Percentiles rank a stretch among this genome's conserved stretches.
These are phyloP conservation scores for Desmodus rotundus DNA, from an alignment of 2,113 vertebrate species.

Conservation along the genomic window DNA sequence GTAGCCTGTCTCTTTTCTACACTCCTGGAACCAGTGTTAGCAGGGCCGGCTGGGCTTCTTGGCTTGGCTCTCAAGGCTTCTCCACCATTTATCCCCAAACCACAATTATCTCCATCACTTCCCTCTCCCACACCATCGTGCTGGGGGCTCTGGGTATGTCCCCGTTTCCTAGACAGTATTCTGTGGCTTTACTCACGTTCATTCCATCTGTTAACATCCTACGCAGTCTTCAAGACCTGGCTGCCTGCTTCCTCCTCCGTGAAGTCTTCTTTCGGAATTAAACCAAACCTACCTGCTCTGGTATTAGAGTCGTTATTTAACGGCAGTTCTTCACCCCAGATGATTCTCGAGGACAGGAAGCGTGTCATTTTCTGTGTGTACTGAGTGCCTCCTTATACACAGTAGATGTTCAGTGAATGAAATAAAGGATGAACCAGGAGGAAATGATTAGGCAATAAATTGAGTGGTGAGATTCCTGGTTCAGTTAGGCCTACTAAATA, in stretches of 20 bases:
- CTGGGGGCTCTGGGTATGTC: neutral
- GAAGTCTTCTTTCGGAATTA: neutral
- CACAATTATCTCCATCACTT: neutral
- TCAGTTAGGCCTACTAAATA: slow-evolving; percentile 1
- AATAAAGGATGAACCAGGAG: neutral
- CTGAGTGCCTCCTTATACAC: neutral
- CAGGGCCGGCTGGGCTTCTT: neutral
- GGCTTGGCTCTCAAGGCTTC: neutral
- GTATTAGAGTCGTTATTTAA: neutral
- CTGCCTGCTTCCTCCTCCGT: neutral
- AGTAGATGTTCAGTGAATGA: neutral
- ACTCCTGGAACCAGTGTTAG: neutral
- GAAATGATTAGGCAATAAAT: neutral
- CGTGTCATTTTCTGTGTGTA: neutral
- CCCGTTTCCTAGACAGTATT: neutral
- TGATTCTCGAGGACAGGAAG: neutral
- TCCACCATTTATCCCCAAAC: neutral
- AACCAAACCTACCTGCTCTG: neutral
- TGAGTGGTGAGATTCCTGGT: neutral
- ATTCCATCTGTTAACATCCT: neutral
- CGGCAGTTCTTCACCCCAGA: neutral
- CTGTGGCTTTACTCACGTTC: neutral
- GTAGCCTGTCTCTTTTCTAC: slow-evolving; percentile 10
- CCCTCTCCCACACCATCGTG: neutral
- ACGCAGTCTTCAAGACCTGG: neutral